Percentiles rank a stretch among this genome's conserved stretches.
Conservation (phyloP, 2,113 vertebrate genomes). For the human region GRCh38 chr2:12613501-12614000, state of each 20-base stretch:
- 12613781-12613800: background rate
- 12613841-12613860: background rate
- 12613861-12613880: background rate
- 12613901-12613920: background rate
- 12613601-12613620: too few species aligned
- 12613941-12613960: background rate
- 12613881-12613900: background rate
- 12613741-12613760: too few species aligned
- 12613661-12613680: background rate
- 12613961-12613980: background rate
- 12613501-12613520: accelerated
- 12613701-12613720: background rate
- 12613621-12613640: background rate
- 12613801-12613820: background rate
- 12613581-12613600: background rate
- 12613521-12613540: accelerated
- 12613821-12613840: background rate
- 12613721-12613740: accelerated
- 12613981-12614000: background rate
- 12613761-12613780: too few species aligned
- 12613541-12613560: accelerated
- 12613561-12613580: accelerated
- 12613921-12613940: background rate
- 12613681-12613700: background rate
- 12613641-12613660: background rate